Conservation (phyloP, 2,797 vertebrate species). For the Aldrovandia affinis region DNA sequence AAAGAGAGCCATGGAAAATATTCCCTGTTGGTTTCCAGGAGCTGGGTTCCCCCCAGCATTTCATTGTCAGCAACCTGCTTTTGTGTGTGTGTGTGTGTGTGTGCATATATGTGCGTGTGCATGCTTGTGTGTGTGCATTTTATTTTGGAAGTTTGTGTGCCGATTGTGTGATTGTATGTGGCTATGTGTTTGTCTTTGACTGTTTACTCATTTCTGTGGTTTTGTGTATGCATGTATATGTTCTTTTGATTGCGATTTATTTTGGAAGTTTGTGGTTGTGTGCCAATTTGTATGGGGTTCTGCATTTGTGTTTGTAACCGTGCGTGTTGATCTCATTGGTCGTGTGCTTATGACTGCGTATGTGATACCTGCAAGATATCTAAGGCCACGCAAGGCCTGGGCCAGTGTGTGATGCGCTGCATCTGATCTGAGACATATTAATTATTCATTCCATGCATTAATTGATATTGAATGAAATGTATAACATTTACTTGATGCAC, state of each 20-base stretch:
- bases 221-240: too few relatives aligned
- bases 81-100: conserved; percentile 19
- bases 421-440: not conserved
- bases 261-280: not conserved
- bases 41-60: conserved; percentile 23
- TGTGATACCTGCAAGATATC: not conserved
- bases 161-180: not conserved
- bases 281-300: not conserved
- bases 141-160: not conserved
- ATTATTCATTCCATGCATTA: not conserved
- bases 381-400: too few relatives aligned
- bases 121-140: not conserved
- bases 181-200: not conserved
- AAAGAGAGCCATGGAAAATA: conserved; percentile 47
- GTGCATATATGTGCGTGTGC: conserved; percentile 18
- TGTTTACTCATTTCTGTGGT: not conserved
- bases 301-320: not conserved
- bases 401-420: not conserved
- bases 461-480: not conserved
- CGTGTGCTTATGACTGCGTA: not conserved
- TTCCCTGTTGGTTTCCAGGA: conserved; percentile 42
- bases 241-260: too few relatives aligned
- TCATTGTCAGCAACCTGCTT: conserved; percentile 25
- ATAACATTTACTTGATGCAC: not conserved
- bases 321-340: not conserved